Base-by-base conservation (phyloP, 2,797 vertebrate genomes). In the Poeciliopsis paucimaculata region DNA sequence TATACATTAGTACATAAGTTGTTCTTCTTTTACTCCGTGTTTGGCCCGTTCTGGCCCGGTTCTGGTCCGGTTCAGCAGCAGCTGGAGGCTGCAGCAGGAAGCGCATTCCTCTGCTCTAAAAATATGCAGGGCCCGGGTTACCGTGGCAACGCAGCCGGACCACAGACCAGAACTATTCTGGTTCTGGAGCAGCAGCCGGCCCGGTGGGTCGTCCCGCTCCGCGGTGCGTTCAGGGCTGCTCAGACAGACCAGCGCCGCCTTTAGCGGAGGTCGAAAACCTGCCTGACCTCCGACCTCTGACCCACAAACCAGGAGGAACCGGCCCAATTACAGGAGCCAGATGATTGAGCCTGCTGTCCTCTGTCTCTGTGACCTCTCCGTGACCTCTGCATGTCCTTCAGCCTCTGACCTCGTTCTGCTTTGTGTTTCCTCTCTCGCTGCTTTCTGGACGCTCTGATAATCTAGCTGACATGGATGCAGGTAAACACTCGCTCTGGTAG, bases 401-500 rank as follows among this genome's bases (percentile, higher is more conserved):
- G 83, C 84, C 84, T 90, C 77, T 84, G 57, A 77, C 83, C 72
- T 77, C 31, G 64, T 68, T 85, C 76, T 82, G 72, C 79, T 88
- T 74, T 86, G 18, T 87, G 49, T 87, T 85, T 77, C 72, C 41
- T 87, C 68, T 79, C 84, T 66, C 94, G 94, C 95, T 95, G 70
- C 73, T 80, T 95, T 95, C 95, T 95, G 94, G 95, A 96, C 97
- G 95, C 96, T 96, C 95, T 96, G 94, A 95, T 96, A 96, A 84
- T 82, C 80, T 97, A 99, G 97, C 98, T 96, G 98, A 99, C 96
- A 97, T 98, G 97, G 98, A 99, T 82, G 98, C 98, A 99, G 98
- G 98, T 99, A 99, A 99, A 95, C 96, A 96, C 96, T 84, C 82
- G 45, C 72, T 16, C 2, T n/a, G 43, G 16, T 34, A 34, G 31